Evolutionary conservation across 2,888 invertebrate genomes (phyloP).

Genomic region (Spisula solida): DNA sequence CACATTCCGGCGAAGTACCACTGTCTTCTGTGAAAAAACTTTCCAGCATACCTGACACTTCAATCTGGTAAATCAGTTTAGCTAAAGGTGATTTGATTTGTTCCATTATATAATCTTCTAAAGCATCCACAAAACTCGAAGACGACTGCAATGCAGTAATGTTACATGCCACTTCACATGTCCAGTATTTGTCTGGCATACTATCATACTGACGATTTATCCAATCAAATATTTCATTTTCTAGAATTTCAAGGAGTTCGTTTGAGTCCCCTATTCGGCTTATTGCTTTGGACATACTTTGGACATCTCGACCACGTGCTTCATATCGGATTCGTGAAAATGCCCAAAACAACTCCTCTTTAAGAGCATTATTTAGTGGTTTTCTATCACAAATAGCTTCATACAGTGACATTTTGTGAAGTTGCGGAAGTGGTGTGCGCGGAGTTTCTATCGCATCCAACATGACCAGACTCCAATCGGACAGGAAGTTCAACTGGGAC

Average conservation of each 20-base stretch:
- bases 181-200: constrained; percentile 53
- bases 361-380: constrained; percentile 55
- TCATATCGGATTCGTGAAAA: constrained; percentile 72
- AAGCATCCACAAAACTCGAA: constrained; percentile 64
- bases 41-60: constrained; percentile 56
- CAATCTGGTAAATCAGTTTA: constrained; percentile 67
- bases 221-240: constrained; percentile 37
- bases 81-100: constrained; percentile 65
- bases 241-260: constrained; percentile 39
- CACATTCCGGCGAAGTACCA: background rate
- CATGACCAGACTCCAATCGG: constrained; percentile 71
- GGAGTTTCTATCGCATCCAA: constrained; percentile 72
- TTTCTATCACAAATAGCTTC: constrained; percentile 56
- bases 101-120: constrained; percentile 59
- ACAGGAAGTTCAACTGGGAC: constrained; percentile 72
- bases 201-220: constrained; percentile 3
- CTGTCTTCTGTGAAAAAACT: constrained; percentile 59
- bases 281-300: constrained; percentile 59
- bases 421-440: constrained; percentile 43
- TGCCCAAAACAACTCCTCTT: constrained; percentile 71
- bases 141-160: constrained; percentile 48
- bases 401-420: constrained; percentile 38
- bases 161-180: constrained; percentile 63
- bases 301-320: constrained; percentile 54
- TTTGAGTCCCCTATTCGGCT: constrained; percentile 40